Conservation (phyloP, 2,113 vertebrate genomes). For the Cygnus atratus region DNA sequence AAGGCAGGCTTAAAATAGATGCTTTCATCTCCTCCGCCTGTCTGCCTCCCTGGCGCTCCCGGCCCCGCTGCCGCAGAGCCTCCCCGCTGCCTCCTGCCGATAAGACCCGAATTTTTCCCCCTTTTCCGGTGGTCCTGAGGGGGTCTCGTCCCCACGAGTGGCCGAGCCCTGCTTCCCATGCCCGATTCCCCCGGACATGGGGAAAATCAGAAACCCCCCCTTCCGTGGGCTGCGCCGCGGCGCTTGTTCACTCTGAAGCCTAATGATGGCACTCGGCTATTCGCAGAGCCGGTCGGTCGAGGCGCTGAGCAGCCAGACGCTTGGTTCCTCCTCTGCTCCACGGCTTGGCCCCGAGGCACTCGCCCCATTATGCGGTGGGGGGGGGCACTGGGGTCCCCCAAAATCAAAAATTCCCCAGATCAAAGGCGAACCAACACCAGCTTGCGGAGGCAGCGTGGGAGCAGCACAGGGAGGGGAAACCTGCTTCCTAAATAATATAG, state of each 20-base stretch:
- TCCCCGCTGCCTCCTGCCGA: not conserved
- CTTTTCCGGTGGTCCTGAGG: not conserved
- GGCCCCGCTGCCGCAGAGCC: not conserved
- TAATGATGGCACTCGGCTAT: not conserved
- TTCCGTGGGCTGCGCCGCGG: fast-evolving
- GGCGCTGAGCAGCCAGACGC: not conserved
- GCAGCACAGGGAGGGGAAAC: not conserved
- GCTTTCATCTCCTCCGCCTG: not conserved
- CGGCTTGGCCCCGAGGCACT: too few relatives aligned
- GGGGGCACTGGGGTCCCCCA: too few relatives aligned
- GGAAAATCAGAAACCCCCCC: fast-evolving
- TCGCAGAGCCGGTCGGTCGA: not conserved
- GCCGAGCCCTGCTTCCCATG: not conserved
- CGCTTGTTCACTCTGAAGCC: not conserved
- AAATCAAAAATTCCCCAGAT: not conserved
- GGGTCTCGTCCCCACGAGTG: not conserved
- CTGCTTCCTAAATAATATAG: not conserved
- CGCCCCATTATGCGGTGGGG: too few relatives aligned
- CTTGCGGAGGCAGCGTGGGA: not conserved
- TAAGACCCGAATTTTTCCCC: not conserved
- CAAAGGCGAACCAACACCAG: not conserved
- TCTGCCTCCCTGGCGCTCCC: not conserved
- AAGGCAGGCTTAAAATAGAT: not conserved
- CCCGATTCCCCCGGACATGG: not conserved
- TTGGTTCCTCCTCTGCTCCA: not conserved